These are phyloP conservation scores for Aphodius sticticus DNA, from an alignment of 2,888 invertebrate species.

Conservation along the genomic window DNA sequence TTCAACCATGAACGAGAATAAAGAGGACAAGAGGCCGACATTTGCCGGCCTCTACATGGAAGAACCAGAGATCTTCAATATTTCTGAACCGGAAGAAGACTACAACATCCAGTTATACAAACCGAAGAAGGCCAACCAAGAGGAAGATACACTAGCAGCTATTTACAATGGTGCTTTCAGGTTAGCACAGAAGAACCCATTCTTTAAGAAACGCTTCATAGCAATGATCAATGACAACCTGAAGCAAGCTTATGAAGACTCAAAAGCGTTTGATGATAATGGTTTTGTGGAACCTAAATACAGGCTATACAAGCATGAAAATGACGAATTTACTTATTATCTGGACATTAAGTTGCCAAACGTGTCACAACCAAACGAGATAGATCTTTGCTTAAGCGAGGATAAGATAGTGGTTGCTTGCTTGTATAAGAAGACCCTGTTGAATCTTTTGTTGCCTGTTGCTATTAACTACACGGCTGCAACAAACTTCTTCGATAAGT, in stretches of 20 bases:
- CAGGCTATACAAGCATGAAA: background rate
- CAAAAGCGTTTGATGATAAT: background rate
- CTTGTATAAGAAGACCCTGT: background rate
- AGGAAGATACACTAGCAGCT: background rate
- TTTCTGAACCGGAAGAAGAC: background rate
- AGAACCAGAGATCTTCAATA: background rate
- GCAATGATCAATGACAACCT: background rate
- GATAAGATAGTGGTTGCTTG: background rate
- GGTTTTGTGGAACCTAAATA: background rate
- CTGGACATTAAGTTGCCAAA: background rate
- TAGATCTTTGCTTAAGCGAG: background rate
- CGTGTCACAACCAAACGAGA: background rate
- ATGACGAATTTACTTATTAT: background rate
- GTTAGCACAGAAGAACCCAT: background rate
- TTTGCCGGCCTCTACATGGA: background rate
- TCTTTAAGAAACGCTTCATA: background rate
- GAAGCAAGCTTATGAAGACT: background rate
- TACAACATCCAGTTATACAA: background rate
- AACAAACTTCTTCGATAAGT: background rate
- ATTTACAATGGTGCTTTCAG: background rate
- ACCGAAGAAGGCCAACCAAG: background rate
- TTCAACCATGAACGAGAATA: background rate
- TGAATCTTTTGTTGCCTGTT: background rate
- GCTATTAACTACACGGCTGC: background rate
- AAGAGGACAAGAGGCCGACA: background rate